Evolutionary conservation across 2,888 invertebrate genomes (phyloP).

Genomic region (Plagodis dolabraria): DNA sequence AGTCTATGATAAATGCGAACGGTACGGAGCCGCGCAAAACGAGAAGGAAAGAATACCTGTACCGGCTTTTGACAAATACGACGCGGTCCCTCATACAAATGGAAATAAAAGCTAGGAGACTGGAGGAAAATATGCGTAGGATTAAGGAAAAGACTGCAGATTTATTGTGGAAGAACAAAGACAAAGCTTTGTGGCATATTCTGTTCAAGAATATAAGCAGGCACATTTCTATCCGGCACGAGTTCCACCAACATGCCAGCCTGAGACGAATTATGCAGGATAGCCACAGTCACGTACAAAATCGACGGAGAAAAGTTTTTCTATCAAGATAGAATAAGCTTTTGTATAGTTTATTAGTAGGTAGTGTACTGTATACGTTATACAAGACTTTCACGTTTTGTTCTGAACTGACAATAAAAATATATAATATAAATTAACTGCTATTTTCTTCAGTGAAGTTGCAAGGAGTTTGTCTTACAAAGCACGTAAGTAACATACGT

Average conservation of each 20-base stretch:
- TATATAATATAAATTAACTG: conserved; percentile 14
- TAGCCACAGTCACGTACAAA: conserved; percentile 58
- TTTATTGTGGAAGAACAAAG: conserved; percentile 84
- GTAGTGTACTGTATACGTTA: conserved; percentile 41
- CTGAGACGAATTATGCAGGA: conserved; percentile 77
- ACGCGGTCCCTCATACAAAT: conserved; percentile 84
- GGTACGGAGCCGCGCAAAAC: conserved; percentile 65
- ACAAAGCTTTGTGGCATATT: conserved; percentile 83
- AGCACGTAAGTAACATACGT: conserved; percentile 69
- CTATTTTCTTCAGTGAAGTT: conserved; percentile 34
- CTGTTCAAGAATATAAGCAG: conserved; percentile 82
- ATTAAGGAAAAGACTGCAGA: conserved; percentile 84
- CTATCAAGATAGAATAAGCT: conserved; percentile 47
- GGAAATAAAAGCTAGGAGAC: conserved; percentile 84
- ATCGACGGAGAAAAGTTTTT: conserved; percentile 64
- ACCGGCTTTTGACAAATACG: conserved; percentile 83
- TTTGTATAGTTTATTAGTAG: conserved; percentile 43
- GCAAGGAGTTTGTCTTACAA: conserved; percentile 46
- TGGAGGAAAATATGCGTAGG: conserved; percentile 84
- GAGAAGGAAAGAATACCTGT: conserved; percentile 81
- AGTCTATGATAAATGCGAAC: conserved; percentile 71
- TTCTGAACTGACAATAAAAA: conserved; percentile 64
- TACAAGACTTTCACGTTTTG: conserved; percentile 45
- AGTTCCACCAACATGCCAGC: conserved; percentile 80
- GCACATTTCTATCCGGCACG: conserved; percentile 79